phyloP scores from a whole-genome alignment of 2,113 vertebrate species.

The Gymnogyps californianus region DNA sequence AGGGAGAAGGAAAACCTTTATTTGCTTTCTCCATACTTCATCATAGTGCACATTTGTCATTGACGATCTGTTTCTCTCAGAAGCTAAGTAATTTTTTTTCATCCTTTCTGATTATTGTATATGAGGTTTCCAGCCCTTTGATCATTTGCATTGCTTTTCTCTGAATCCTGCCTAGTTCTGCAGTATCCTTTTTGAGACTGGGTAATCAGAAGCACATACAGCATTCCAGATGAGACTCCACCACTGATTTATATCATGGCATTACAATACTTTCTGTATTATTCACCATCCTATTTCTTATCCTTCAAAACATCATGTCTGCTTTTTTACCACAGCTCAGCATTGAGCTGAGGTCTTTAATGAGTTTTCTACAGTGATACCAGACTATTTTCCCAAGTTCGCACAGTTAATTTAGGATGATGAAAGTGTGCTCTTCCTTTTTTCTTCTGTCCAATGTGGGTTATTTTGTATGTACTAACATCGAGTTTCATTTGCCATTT shows the following conservation, averaged over 20 bases:
- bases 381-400: constrained; percentile 48
- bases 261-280: constrained; percentile 54
- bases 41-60: neutral
- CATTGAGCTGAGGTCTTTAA: constrained; percentile 43
- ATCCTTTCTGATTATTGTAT: neutral
- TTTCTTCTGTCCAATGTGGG: constrained; percentile 28
- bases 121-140: neutral
- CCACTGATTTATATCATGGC: constrained; percentile 55
- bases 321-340: constrained; percentile 57
- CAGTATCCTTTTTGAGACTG: neutral
- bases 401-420: constrained; percentile 52
- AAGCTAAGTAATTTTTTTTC: neutral
- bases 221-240: constrained; percentile 43
- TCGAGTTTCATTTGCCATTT: neutral
- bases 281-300: constrained; percentile 59
- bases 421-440: constrained; percentile 47
- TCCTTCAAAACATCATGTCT: constrained; percentile 61
- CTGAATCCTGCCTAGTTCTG: neutral
- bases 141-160: neutral
- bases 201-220: neutral
- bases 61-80: neutral
- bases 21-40: neutral
- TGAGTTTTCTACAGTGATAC: constrained; percentile 54
- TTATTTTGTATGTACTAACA: constrained; percentile 14
- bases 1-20: neutral